A percentile compares a stretch with the other conserved stretches of the same genome.
These are phyloP conservation scores for Gadopsis bispinosus DNA, from an alignment of 2,797 vertebrate species.

Conservation along the genomic window DNA sequence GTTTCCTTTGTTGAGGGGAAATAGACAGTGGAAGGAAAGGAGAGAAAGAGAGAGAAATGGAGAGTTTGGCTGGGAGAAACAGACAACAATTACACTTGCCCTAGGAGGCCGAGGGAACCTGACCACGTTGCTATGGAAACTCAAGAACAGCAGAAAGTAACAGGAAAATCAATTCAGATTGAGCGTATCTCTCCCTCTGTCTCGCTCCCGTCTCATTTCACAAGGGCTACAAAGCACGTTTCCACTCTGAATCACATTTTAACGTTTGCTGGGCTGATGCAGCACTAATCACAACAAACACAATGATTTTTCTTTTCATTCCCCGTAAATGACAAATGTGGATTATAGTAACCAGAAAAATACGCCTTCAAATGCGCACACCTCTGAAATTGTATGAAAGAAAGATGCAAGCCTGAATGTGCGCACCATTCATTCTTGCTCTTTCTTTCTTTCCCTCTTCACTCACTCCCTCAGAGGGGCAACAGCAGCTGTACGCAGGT, in stretches of 20 bases:
- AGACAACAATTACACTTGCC: slow-evolving; percentile 89
- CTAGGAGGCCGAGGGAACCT: slow-evolving; percentile 87
- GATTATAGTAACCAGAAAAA: slow-evolving; percentile 49
- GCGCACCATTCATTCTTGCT: slow-evolving; percentile 62
- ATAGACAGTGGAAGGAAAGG: slow-evolving; percentile 39
- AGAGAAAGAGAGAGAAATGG: slow-evolving; percentile 43
- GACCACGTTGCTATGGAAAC: slow-evolving; percentile 89
- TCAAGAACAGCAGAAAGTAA: slow-evolving; percentile 88
- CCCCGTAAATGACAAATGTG: slow-evolving; percentile 46
- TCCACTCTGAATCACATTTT: slow-evolving; percentile 72
- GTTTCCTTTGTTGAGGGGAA: slow-evolving; percentile 50
- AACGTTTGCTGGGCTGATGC: slow-evolving; percentile 66
- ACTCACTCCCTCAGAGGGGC: slow-evolving; percentile 68
- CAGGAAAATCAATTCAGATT: slow-evolving; percentile 87
- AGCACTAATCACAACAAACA: slow-evolving; percentile 55
- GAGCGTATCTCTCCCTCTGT: slow-evolving; percentile 76
- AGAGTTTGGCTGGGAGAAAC: slow-evolving; percentile 80
- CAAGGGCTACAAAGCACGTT: slow-evolving; percentile 69
- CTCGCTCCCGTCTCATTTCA: slow-evolving; percentile 72
- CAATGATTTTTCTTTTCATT: slow-evolving; percentile 41
- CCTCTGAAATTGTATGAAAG: slow-evolving; percentile 51
- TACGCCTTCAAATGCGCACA: slow-evolving; percentile 25
- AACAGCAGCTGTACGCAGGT: slow-evolving; percentile 83
- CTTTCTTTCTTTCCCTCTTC: slow-evolving; percentile 62
- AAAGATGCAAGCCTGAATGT: slow-evolving; percentile 47